Evolutionary conservation across 2,113 vertebrate species (phyloP).

Genomic region (Castor canadensis): DNA sequence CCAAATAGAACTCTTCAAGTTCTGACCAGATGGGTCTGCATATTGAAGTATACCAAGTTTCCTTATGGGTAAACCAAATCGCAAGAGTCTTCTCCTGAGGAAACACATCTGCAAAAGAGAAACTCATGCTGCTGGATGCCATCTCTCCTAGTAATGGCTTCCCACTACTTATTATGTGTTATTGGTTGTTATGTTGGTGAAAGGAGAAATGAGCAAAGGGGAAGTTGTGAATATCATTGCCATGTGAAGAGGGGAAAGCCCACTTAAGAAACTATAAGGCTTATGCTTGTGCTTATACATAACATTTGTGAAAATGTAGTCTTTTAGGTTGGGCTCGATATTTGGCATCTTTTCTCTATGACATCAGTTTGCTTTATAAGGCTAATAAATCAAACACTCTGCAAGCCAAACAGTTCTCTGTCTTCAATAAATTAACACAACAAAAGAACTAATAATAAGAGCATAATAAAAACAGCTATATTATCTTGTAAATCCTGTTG

Average conservation of each 20-base stretch:
- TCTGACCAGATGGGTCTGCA: background rate
- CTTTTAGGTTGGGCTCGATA: background rate
- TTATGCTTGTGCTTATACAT: background rate
- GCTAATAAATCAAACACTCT: background rate
- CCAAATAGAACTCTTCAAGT: background rate
- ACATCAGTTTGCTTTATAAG: background rate
- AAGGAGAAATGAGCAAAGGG: background rate
- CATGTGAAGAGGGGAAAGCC: background rate
- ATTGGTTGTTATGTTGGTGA: background rate
- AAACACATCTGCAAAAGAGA: background rate
- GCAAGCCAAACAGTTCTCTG: background rate
- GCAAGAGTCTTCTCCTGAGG: background rate
- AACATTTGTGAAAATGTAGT: background rate
- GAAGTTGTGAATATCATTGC: background rate
- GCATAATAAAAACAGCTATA: background rate
- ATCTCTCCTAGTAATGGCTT: background rate
- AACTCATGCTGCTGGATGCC: background rate
- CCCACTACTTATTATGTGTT: background rate
- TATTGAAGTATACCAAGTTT: background rate
- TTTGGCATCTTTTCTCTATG: background rate
- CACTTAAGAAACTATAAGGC: background rate
- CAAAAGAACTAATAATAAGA: background rate
- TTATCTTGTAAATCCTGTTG: background rate
- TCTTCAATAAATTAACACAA: background rate
- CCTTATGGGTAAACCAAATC: background rate